Conservation (phyloP, 2,888 invertebrate species). For the Petrophora chlorosata region DNA sequence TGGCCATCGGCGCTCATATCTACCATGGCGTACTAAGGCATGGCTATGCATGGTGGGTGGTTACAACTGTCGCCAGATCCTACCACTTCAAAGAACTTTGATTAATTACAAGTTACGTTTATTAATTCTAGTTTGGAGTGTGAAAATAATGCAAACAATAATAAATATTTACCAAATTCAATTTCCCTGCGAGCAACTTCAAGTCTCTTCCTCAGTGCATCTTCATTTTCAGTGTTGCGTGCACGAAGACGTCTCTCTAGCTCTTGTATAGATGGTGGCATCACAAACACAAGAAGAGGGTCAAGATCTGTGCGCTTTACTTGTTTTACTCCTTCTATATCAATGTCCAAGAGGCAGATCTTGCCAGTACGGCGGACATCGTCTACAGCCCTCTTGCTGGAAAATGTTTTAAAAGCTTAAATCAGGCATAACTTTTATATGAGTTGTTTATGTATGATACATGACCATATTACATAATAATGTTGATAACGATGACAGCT, state of each 20-base stretch:
- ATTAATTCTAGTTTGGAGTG: neutral
- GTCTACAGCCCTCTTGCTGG: slow-evolving; percentile 93
- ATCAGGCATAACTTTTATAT: no score
- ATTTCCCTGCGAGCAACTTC: slow-evolving; percentile 91
- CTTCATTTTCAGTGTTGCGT: slow-evolving; percentile 96
- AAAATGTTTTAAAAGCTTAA: no score
- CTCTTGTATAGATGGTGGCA: slow-evolving; percentile 93
- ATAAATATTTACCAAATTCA: slow-evolving; percentile 86
- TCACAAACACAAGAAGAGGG: slow-evolving; percentile 94
- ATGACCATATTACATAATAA: no score
- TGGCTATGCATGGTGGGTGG: no score
- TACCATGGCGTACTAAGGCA: no score
- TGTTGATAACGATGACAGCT: no score
- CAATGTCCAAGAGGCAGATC: slow-evolving; percentile 97
- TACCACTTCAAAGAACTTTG: neutral
- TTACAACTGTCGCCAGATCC: no score
- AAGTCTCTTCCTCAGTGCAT: slow-evolving; percentile 90
- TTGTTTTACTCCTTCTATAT: slow-evolving; percentile 95
- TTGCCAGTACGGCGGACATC: slow-evolving; percentile 91
- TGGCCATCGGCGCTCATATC: no score
- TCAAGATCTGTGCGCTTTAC: slow-evolving; percentile 92
- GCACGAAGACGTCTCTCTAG: slow-evolving; percentile 89
- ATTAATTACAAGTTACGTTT: neutral
- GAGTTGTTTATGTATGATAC: neutral
- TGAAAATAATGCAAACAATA: neutral